Evolutionary conservation across 2,797 vertebrate genomes (phyloP).

Genomic region (Erpetoichthys calabaricus): DNA sequence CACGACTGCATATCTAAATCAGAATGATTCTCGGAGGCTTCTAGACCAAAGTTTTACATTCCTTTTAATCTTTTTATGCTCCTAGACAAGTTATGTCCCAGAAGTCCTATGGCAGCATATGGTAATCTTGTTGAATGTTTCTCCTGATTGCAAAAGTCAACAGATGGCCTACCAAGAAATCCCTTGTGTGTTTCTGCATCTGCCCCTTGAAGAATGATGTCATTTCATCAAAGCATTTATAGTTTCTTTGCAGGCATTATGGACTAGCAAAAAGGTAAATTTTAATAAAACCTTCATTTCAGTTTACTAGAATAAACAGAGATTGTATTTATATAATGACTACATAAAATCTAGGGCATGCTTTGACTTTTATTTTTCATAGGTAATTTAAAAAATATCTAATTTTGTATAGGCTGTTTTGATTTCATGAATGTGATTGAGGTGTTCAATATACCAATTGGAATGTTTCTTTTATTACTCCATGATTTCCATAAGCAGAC

Average conservation of each 20-base stretch:
- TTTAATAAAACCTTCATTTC: too few relatives aligned
- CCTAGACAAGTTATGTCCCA: conserved; percentile 5
- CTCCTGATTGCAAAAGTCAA: conserved; percentile 3
- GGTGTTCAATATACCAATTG: too few relatives aligned
- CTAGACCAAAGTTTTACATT: conserved; percentile 12
- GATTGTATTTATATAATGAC: too few relatives aligned
- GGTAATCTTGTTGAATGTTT: conserved; percentile 4
- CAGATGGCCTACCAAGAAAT: conserved; percentile 1
- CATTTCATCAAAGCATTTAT: conserved; percentile 7
- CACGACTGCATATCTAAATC: conserved; percentile 9
- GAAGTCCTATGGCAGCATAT: conserved; percentile 7
- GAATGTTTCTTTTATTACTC: too few relatives aligned
- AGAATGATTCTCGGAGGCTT: conserved; percentile 8
- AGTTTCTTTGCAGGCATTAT: neutral
- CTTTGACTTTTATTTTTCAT: too few relatives aligned
- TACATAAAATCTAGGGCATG: too few relatives aligned
- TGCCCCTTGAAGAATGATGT: conserved; percentile 2
- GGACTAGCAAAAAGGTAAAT: too few relatives aligned
- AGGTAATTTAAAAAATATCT: too few relatives aligned
- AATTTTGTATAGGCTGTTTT: too few relatives aligned
- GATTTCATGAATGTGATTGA: too few relatives aligned
- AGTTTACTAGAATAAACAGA: too few relatives aligned
- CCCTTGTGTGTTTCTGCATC: conserved; percentile 6
- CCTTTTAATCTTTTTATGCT: conserved; percentile 11
- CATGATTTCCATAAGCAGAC: too few relatives aligned